A percentile compares a stretch with the other conserved stretches of the same genome.
Conservation (phyloP, 2,888 invertebrate genomes). For the Ochropleura leucogaster region DNA sequence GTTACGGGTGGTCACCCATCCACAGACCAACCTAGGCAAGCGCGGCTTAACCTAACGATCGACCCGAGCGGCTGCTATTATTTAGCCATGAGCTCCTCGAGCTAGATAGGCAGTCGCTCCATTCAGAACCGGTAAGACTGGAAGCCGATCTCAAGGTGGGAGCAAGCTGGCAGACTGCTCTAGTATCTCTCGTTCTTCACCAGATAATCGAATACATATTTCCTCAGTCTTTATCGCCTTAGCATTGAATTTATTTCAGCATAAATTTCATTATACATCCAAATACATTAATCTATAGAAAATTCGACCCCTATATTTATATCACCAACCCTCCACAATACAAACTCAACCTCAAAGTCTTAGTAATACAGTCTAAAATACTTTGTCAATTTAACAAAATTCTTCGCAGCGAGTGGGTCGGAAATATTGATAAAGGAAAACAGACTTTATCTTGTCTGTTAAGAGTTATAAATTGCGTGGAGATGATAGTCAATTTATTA, state of each 20-base stretch:
- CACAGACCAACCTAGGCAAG: no score
- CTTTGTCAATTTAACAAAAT: constrained; percentile 15
- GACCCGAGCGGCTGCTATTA: no score
- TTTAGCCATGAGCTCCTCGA: no score
- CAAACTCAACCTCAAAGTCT: not conserved
- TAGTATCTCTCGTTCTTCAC: not conserved
- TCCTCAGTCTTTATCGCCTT: constrained; percentile 9
- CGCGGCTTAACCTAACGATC: no score
- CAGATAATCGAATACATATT: constrained; percentile 30
- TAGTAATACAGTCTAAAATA: constrained; percentile 13
- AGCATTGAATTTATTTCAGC: constrained; percentile 61
- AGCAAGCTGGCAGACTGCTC: not conserved
- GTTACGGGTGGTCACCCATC: no score
- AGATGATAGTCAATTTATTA: constrained; percentile 48
- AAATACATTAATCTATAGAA: constrained; percentile 50
- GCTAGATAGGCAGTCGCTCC: not conserved
- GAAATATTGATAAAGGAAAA: constrained; percentile 10
- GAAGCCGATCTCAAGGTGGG: not conserved
- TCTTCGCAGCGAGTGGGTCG: constrained; percentile 31
- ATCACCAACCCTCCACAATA: not conserved
- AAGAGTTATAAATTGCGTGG: constrained; percentile 45
- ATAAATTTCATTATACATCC: constrained; percentile 50
- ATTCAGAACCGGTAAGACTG: not conserved
- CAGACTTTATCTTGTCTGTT: not conserved
- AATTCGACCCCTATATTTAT: constrained; percentile 55